Evolutionary conservation across 2,888 invertebrate genomes (phyloP), one percentile per base, ranked within the genome.

Genomic region (Caenorhabditis sinica): DNA sequence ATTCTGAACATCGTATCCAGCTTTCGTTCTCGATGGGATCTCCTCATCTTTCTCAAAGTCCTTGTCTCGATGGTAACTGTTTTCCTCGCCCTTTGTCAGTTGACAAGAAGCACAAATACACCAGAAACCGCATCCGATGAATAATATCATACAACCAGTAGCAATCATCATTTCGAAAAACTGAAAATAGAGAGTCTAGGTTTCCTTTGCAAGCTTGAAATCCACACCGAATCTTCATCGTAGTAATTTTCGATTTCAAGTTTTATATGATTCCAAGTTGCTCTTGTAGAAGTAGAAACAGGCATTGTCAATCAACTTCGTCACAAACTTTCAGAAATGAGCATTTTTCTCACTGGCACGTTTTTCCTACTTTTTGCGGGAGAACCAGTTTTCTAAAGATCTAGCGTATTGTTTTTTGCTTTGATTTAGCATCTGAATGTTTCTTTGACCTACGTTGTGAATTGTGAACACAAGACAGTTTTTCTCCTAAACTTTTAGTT

Each of bases 111-210:
- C 77, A 61, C 77, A 77, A 13, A 77, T 33, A 9, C 36, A 77
- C 77, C 77, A 77, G 20, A 51, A 40, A 5, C 77, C 77, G 28
- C 77, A 77, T 13, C 17, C 45, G 49, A 77, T 69, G 11, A 77
- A 61, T 5, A 60, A 4, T 1, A 69, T 28, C 36, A 77, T 36
- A n/a, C 17, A 23, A 17, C 36, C 49, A n/a, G 51, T 61, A 11
- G 43, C 49, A 25, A 61, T 1, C 23, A 60, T 15, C 51, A 77
- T 45, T 13, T 40, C 13, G 6, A 15, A 23, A 40, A 45, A 61
- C 75, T 75, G 66, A 23, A 72, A 56, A 20, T 28, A 69, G 20
- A 25, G 9, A 45, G 36, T 53, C 9, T 11, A n/a, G 2, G 6
- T n/a, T 2, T 56, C 1, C 15, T 8, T 20, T 9, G 15, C 13